Evolutionary conservation across 2,888 invertebrate genomes (phyloP).

Genomic region (Nomada fabriciana): DNA sequence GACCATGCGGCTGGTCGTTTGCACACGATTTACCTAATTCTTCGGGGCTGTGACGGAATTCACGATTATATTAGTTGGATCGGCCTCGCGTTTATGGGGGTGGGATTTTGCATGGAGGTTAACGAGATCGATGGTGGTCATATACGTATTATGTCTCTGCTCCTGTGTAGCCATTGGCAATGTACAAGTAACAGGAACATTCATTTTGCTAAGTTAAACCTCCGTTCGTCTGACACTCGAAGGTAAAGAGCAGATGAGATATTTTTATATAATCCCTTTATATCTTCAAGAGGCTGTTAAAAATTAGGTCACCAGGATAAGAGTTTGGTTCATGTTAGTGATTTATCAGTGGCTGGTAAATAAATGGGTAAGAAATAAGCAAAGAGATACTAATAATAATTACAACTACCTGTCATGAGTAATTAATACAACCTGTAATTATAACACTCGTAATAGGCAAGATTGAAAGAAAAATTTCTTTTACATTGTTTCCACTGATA

Average conservation of each 20-base stretch:
- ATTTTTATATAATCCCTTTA: neutral
- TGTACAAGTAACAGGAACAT: too few species aligned
- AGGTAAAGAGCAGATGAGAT: neutral
- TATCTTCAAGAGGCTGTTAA: neutral
- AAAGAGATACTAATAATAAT: too few species aligned
- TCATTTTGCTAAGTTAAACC: too few species aligned
- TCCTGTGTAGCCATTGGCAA: neutral
- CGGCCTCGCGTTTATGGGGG: neutral
- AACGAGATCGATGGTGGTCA: neutral
- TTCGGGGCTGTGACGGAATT: slow-evolving; percentile 32
- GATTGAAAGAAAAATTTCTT: too few species aligned
- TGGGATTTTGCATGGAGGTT: neutral
- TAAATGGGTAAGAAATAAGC: too few species aligned
- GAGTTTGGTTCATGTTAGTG: too few species aligned
- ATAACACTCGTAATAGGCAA: too few species aligned
- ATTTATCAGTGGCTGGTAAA: too few species aligned
- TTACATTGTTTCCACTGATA: too few species aligned
- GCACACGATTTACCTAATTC: slow-evolving; percentile 69
- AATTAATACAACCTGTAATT: too few species aligned
- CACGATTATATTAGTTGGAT: slow-evolving; percentile 21
- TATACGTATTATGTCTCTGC: neutral
- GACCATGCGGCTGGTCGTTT: slow-evolving; percentile 53
- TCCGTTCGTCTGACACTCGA: too few species aligned
- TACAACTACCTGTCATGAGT: too few species aligned
- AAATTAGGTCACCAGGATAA: neutral